Evolutionary conservation across 1,140 invertebrate genomes (phyloP).

Genomic region (Ceratoteleas bidentatus): DNA sequence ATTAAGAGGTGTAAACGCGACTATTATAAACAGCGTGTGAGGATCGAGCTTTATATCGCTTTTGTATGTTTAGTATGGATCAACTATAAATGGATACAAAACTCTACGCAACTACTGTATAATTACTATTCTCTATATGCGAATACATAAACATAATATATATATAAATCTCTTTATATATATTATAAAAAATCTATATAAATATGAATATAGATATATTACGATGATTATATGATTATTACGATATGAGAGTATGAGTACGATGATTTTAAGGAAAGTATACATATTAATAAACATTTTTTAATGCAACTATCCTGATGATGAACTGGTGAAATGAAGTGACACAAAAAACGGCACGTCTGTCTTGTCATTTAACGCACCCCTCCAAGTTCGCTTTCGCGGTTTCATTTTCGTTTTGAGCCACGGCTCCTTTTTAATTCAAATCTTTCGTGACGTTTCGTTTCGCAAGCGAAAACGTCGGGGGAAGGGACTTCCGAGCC

Average conservation of each 20-base stretch:
- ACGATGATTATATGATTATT: constrained; percentile 77
- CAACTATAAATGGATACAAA: constrained; percentile 78
- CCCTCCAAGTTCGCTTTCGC: too few species aligned
- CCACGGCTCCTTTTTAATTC: too few species aligned
- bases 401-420: not conserved
- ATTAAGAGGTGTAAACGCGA: constrained; percentile 58
- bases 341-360: constrained; percentile 69
- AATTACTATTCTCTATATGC: constrained; percentile 76
- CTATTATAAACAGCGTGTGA: constrained; percentile 76
- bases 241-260: constrained; percentile 80
- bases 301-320: constrained; percentile 79
- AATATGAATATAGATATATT: constrained; percentile 73
- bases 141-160: constrained; percentile 74
- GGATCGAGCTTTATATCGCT: constrained; percentile 81
- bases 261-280: constrained; percentile 81
- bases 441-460: too few species aligned
- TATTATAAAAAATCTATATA: constrained; percentile 69
- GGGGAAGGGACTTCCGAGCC: too few species aligned
- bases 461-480: too few species aligned
- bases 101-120: constrained; percentile 73
- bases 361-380: constrained; percentile 50
- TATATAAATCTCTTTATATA: constrained; percentile 72
- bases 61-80: constrained; percentile 80
- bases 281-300: constrained; percentile 81
- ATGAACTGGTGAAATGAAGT: constrained; percentile 78